Evolutionary conservation across 2,113 vertebrate genomes (phyloP).

Genomic region (Ochotona curzoniae): DNA sequence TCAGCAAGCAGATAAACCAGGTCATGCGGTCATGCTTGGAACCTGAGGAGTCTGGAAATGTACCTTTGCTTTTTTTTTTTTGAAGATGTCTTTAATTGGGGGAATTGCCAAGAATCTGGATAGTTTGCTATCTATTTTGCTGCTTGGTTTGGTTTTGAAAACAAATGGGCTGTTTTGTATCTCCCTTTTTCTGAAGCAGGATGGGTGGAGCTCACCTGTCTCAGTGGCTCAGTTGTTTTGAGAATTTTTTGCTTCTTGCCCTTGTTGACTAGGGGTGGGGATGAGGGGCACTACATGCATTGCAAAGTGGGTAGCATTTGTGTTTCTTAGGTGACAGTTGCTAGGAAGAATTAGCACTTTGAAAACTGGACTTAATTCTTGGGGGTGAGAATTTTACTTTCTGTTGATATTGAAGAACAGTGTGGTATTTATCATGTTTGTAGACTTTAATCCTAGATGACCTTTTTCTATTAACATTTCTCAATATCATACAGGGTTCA

Average conservation of each 20-base stretch:
- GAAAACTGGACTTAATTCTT: slow-evolving; percentile 32
- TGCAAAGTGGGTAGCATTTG: neutral
- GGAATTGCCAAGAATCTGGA: slow-evolving; percentile 45
- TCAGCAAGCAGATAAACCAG: neutral
- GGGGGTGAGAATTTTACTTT: slow-evolving; percentile 32
- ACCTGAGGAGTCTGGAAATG: neutral
- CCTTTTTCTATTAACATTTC: slow-evolving; percentile 65
- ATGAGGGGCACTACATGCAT: neutral
- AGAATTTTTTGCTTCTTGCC: slow-evolving; percentile 45
- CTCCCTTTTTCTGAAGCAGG: slow-evolving; percentile 43
- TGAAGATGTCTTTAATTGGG: neutral
- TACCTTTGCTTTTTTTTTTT: neutral
- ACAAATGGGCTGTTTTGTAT: slow-evolving; percentile 1
- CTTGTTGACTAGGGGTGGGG: slow-evolving; percentile 13
- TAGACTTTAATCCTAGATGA: slow-evolving; percentile 60
- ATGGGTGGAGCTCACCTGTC: slow-evolving; percentile 39
- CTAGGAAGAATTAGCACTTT: slow-evolving; percentile 56
- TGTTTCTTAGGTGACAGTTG: slow-evolving; percentile 32
- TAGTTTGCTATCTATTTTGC: slow-evolving; percentile 32
- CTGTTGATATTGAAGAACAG: slow-evolving; percentile 17
- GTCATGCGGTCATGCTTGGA: slow-evolving; percentile 14
- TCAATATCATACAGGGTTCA: slow-evolving; percentile 68
- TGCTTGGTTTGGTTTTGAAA: neutral
- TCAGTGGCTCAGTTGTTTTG: slow-evolving; percentile 20
- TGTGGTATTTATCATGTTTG: slow-evolving; percentile 40